phyloP scores from a whole-genome alignment of 2,888 invertebrate genomes.

The Dryobota labecula region DNA sequence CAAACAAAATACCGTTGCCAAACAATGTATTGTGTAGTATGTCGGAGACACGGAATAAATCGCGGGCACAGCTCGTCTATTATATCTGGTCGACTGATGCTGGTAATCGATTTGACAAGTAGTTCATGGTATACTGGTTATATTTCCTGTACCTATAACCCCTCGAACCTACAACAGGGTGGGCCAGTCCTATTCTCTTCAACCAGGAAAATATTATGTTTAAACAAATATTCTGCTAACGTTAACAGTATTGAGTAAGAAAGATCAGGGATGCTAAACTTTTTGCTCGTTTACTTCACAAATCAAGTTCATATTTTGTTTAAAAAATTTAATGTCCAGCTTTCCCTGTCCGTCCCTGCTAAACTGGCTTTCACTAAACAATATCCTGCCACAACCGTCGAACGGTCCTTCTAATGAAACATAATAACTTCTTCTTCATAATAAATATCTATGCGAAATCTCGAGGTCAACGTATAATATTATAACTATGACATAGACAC shows the following conservation, averaged over 20 bases:
- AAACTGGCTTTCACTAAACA: constrained; percentile 8
- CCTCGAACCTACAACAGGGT: constrained; percentile 21
- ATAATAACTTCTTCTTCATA: constrained; percentile 44
- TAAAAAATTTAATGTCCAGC: too few species aligned
- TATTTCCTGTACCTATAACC: constrained; percentile 22
- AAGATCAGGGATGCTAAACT: constrained; percentile 21
- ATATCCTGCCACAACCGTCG: constrained; percentile 12
- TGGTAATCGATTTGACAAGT: constrained; percentile 24
- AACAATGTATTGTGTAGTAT: too few species aligned
- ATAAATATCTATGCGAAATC: constrained; percentile 46
- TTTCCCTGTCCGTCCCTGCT: background rate
- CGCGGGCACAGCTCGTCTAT: too few species aligned
- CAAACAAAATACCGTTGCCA: too few species aligned
- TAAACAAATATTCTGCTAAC: constrained; percentile 34
- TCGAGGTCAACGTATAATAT: constrained; percentile 56
- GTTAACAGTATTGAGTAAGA: constrained; percentile 27
- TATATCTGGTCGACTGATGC: background rate
- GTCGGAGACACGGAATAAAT: too few species aligned
- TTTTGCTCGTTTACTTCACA: background rate
- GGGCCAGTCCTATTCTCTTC: constrained; percentile 23
- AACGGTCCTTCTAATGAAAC: constrained; percentile 42
- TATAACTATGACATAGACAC: constrained; percentile 52
- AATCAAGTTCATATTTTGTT: too few species aligned
- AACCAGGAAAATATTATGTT: constrained; percentile 22
- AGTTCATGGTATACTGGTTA: constrained; percentile 5